These are phyloP conservation scores for Microctonus brassicae DNA, from an alignment of 2,888 invertebrate genomes.

Conservation along the genomic window DNA sequence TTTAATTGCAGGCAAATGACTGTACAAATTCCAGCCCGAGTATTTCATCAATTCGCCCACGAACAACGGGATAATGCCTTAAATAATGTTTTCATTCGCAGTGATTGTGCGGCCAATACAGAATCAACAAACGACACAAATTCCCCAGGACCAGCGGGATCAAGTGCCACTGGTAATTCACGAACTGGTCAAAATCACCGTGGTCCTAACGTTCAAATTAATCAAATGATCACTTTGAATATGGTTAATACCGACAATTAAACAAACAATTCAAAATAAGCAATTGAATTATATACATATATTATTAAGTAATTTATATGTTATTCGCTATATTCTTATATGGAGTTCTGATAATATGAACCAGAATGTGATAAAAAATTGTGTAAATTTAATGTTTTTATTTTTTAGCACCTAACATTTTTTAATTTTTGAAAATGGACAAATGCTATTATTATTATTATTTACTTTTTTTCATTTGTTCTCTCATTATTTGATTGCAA, in stretches of 20 bases:
- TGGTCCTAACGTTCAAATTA: conserved; percentile 46
- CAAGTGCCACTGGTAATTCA: conserved; percentile 30
- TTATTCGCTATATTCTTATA: too few species aligned
- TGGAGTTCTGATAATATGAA: too few species aligned
- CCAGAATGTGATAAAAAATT: too few species aligned
- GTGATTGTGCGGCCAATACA: conserved; percentile 43
- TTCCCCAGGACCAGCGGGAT: conserved; percentile 28
- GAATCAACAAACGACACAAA: conserved; percentile 26
- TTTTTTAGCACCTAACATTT: too few species aligned
- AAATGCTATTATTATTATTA: too few species aligned
- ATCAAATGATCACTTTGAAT: conserved; percentile 46
- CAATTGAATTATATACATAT: background rate
- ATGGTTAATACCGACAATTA: conserved; percentile 33
- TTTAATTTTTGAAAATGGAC: too few species aligned
- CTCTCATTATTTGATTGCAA: too few species aligned
- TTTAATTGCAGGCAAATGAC: conserved; percentile 51
- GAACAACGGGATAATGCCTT: conserved; percentile 55
- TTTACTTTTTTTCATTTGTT: too few species aligned
- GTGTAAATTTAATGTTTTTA: too few species aligned
- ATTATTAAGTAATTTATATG: background rate
- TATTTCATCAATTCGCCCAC: conserved; percentile 48
- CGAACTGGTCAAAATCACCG: conserved; percentile 39
- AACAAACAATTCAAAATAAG: background rate
- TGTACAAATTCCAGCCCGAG: conserved; percentile 47
- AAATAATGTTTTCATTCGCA: conserved; percentile 47